Base-by-base conservation (phyloP, 2,888 invertebrate genomes). In the Himalopsyche japonica region DNA sequence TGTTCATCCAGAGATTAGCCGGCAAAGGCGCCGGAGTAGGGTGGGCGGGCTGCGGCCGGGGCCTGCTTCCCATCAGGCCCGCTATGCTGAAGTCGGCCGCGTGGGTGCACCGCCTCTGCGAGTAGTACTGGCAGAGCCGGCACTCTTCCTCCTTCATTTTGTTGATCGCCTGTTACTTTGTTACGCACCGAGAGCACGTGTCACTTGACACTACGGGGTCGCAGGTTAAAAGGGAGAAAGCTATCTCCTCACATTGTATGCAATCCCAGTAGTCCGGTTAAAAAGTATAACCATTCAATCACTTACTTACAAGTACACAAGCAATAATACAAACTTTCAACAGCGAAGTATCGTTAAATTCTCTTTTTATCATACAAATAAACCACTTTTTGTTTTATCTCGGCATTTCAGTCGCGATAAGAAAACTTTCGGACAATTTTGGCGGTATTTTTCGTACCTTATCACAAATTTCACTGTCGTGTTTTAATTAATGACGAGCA, bases 11-110 rank as follows among this genome's bases (percentile, higher is more conserved):
- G 89, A 89, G 89, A 83, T 89, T 90, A 82, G 90, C 90, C 82
- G 89, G 90, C 84, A 90, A 90, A 79, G 90, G 90, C 87, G 90
- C 90, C 83, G 90, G 90, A 10, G 89, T 88, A 37, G 88, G 88
- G 81, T 88, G 90, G 85, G 91, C 88, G 84, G 89, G 89, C 84
- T 89, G 89, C 90, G 86, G 89, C 89, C 80, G 88, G 87, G 91
- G 91, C 92, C 90, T 91, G 89, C 91, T 91, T 88, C 92, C 85
- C 92, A 92, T 90, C 92, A 92, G 89, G 92, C 92, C 88, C 92
- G 91, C 86, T 78, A 86, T 86, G 79, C 86, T 87, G 86, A 79
- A 91, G 89, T 84, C 87, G 70, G 88, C 90, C 82, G 90, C 89
- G 81, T 90, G 86, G 85, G 85, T 86, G 90, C 90, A 91, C 91